A percentile compares a stretch with the other conserved stretches of the same genome.
These are phyloP conservation scores for Falcaria lacertinaria DNA, from an alignment of 2,888 invertebrate species.

Conservation along the genomic window DNA sequence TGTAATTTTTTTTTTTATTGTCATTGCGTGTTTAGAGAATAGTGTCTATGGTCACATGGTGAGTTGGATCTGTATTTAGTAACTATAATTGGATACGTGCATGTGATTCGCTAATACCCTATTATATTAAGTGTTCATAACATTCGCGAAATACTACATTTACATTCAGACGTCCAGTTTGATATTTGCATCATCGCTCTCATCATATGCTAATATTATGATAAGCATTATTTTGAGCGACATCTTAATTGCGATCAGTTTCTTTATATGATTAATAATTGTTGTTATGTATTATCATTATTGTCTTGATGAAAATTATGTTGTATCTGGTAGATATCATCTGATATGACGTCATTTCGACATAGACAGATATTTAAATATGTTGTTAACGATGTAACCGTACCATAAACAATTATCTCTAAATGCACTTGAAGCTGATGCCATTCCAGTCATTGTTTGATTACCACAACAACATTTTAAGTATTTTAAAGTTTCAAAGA, in stretches of 20 bases:
- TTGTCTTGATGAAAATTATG: too few species aligned
- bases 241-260: not conserved
- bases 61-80: not conserved
- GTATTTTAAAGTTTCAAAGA: too few species aligned
- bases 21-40: slow-evolving; percentile 9
- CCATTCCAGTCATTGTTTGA: too few species aligned
- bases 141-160: not conserved
- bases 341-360: too few species aligned
- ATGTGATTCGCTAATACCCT: not conserved
- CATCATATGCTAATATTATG: not conserved
- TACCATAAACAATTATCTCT: too few species aligned
- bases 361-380: too few species aligned
- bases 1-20: slow-evolving; percentile 2
- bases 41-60: not conserved
- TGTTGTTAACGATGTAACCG: too few species aligned
- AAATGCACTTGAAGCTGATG: too few species aligned
- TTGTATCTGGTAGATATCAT: too few species aligned
- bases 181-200: not conserved
- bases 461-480: too few species aligned
- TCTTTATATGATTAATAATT: not conserved
- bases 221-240: not conserved
- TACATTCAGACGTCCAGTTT: not conserved
- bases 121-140: not conserved
- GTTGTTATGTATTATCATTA: too few species aligned
- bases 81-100: not conserved